Base-by-base conservation (phyloP, 2,888 invertebrate species). In the Habroteleia sp. region DNA sequence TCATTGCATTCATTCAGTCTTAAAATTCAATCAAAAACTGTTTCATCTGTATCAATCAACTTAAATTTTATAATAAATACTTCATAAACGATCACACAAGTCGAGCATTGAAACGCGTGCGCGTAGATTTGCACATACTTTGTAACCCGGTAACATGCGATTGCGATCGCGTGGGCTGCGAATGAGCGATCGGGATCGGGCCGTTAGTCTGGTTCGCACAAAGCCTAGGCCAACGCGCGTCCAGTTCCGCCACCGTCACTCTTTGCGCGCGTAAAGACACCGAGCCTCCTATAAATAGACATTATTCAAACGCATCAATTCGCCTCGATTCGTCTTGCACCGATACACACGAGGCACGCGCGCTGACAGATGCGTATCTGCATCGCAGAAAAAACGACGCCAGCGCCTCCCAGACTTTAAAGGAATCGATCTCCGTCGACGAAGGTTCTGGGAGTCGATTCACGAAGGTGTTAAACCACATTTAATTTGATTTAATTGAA, bases 161-260 rank as follows among this genome's bases (percentile, higher is more conserved):
- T 81, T 77, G 78, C 62, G 77, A 78, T 78, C 77, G 72, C 77
- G 73, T 65, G 65, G 74, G 63, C 52, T 52, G 60, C 20, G 63
- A 60, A 72, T 42, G 62, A 54, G 13, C 60, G 41, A 58, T 50
- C 71, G 46, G 48, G 17, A 75, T 65, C 63, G 35, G 48, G 54
- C 58, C 44, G 52, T 75, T 68, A 46, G 65, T 39, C 27, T 25
- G 46, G 50, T 5, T 46, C 60, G 42, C 17, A 27, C 37, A 50
- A 72, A 56, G 62, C 54, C 62, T 72, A 63, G 39, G 48, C 63
- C 63, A 63, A 63, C 46, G 41, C 56, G 16, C 39, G 41, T 48
- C 25, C 56, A 62, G 71, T 63, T 68, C 68, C 37, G 68, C 62
- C 63, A 74, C 69, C 74, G 74, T 52, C 48, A 46, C 3, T 42